phyloP scores from a whole-genome alignment of 2,797 vertebrate species.

The Halcyon leucocephala region DNA sequence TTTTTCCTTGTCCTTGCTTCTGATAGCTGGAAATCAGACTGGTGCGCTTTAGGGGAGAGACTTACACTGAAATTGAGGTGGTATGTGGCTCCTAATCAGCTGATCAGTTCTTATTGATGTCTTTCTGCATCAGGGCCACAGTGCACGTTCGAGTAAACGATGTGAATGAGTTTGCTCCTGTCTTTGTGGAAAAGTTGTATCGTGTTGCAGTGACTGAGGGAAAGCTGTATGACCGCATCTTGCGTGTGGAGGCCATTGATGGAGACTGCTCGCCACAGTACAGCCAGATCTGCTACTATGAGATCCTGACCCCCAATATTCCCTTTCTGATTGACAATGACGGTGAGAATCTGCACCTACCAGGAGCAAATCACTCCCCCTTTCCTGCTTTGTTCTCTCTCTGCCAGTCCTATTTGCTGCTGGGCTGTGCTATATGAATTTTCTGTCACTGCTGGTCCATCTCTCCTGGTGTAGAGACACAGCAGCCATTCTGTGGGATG shows the following conservation, averaged over 20 bases:
- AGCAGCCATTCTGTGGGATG: neutral
- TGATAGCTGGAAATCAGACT: neutral
- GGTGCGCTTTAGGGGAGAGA: neutral
- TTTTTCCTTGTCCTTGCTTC: neutral
- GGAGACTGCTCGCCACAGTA: constrained; percentile 98
- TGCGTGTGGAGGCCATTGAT: constrained; percentile 95
- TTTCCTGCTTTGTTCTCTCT: neutral
- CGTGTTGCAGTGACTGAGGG: constrained; percentile 93
- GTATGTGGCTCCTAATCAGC: neutral
- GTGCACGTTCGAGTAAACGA: constrained; percentile 97
- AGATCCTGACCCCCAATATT: constrained; percentile 96
- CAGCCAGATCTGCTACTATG: constrained; percentile 99
- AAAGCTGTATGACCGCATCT: constrained; percentile 92
- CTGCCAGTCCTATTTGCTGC: neutral
- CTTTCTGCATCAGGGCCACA: constrained; percentile 86
- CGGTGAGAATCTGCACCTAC: constrained; percentile 75
- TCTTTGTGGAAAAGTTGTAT: constrained; percentile 94
- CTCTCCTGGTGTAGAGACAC: neutral
- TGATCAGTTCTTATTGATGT: neutral
- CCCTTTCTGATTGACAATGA: constrained; percentile 98
- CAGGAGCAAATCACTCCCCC: fast-evolving
- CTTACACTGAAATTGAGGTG: neutral
- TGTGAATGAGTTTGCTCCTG: constrained; percentile 97
- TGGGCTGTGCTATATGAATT: neutral
- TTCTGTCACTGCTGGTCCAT: neutral